These are phyloP conservation scores for Leucoraja ocellata DNA, from an alignment of 2,797 vertebrate genomes.

Conservation along the genomic window DNA sequence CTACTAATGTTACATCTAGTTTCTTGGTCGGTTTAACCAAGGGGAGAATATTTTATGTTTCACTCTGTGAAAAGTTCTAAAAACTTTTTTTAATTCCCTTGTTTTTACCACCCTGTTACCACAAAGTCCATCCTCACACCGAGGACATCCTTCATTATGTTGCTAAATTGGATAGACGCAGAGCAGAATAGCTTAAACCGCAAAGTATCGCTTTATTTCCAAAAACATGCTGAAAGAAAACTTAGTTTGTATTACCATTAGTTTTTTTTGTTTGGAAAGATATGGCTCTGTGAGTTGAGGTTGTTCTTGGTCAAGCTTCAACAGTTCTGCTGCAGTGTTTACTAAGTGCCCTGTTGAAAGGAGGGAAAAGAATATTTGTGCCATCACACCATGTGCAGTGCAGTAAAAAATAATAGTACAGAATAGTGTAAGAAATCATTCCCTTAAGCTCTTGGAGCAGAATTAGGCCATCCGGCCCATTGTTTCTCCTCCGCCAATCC, in stretches of 20 bases:
- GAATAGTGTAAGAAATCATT: background rate
- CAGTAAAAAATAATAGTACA: background rate
- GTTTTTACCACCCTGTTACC: no score
- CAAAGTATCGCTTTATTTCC: background rate
- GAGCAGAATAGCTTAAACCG: background rate
- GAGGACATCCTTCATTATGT: no score
- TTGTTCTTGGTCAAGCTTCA: slow-evolving; percentile 94
- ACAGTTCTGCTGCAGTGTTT: slow-evolving; percentile 84
- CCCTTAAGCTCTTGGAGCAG: no score
- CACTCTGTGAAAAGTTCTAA: no score
- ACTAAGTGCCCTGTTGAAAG: slow-evolving; percentile 75
- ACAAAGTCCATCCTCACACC: no score
- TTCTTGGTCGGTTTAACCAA: background rate
- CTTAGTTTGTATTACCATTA: slow-evolving; percentile 74
- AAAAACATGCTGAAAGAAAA: background rate
- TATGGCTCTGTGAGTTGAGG: slow-evolving; percentile 90
- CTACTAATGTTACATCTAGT: background rate
- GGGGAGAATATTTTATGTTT: background rate
- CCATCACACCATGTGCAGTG: background rate
- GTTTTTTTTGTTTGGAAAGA: slow-evolving; percentile 97
- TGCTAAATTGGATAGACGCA: no score
- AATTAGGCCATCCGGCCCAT: no score
- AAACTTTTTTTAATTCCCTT: no score
- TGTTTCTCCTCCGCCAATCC: no score
- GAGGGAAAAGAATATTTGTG: slow-evolving; percentile 8